Evolutionary conservation across 2,797 vertebrate species (phyloP).

Genomic region (Myripristis jacobus): DNA sequence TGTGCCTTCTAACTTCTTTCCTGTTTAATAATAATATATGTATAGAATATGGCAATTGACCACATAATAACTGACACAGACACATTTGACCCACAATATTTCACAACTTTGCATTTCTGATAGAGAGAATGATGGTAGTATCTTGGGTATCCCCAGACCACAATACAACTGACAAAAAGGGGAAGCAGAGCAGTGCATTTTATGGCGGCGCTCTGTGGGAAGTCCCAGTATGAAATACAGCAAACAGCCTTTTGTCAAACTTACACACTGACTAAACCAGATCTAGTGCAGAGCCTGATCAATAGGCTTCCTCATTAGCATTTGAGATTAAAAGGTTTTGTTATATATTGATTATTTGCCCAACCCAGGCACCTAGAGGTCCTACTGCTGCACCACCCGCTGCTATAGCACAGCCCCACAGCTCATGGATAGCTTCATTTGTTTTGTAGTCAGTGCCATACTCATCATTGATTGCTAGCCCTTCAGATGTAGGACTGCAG

Average conservation of each 20-base stretch:
- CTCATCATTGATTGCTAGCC: not conserved
- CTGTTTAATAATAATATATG: not conserved
- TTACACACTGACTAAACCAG: not conserved
- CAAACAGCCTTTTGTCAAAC: not conserved
- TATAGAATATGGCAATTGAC: not conserved
- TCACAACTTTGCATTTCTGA: not conserved
- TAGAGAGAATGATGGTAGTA: not conserved
- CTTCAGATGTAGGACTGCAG: conserved; percentile 20
- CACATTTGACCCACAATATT: not conserved
- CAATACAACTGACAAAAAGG: not conserved
- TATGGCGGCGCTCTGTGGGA: no score
- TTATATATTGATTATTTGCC: not conserved
- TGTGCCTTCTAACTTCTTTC: not conserved
- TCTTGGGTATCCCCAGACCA: not conserved
- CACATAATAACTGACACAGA: not conserved
- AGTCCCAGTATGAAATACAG: not conserved
- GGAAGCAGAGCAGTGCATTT: no score
- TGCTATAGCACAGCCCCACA: not conserved
- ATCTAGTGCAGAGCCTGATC: not conserved
- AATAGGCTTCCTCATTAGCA: conserved; percentile 5
- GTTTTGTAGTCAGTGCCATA: not conserved
- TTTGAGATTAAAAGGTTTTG: not conserved
- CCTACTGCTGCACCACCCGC: not conserved
- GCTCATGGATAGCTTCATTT: not conserved
- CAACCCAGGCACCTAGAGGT: not conserved